Evolutionary conservation across 92 coral and sea anemone genomes (phyloP).

Genomic region (Isaurus tuberculatus): DNA sequence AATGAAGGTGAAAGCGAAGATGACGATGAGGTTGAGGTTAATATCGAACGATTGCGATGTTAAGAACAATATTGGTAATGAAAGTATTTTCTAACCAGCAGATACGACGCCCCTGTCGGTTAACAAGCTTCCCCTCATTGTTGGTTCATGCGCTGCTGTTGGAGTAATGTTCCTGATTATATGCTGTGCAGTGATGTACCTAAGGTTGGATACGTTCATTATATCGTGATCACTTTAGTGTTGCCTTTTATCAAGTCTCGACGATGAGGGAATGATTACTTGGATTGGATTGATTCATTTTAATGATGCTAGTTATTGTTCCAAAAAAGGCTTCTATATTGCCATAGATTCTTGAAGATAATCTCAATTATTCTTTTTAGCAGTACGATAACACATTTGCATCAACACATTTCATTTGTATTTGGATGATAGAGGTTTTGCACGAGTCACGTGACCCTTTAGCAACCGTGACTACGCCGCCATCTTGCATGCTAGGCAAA

Average conservation of each 20-base stretch:
- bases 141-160: slow-evolving; percentile 1
- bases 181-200: background rate
- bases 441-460: no score
- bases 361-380: background rate
- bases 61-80: background rate
- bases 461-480: no score
- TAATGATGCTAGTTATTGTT: background rate
- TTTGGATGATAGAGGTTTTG: no score
- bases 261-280: no score
- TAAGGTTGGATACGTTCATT: background rate
- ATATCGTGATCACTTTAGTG: background rate
- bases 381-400: no score
- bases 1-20: no score
- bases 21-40: background rate
- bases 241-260: background rate
- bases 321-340: background rate
- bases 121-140: background rate
- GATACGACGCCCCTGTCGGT: background rate
- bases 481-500: no score
- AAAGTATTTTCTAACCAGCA: background rate
- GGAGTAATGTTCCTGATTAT: background rate
- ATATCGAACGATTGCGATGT: background rate
- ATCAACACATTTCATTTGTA: no score
- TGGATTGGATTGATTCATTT: no score
- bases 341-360: background rate